Percentiles rank a stretch among this genome's conserved stretches.
These are phyloP conservation scores for Eremobia ochroleuca DNA, from an alignment of 2,888 invertebrate species.

Conservation along the genomic window DNA sequence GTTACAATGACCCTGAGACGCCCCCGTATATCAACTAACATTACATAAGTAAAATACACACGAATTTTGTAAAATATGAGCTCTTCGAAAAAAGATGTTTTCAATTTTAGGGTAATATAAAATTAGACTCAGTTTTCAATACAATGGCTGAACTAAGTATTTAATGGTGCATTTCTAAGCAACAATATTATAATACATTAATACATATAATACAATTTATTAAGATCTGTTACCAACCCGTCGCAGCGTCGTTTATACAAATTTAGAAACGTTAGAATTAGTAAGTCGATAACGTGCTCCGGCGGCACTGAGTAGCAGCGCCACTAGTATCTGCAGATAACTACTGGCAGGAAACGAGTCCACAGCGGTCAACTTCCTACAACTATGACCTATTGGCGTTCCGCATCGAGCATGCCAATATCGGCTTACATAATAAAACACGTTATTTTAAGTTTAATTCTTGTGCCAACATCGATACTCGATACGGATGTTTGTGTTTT, in stretches of 20 bases:
- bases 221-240: neutral
- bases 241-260: neutral
- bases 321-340: constrained; percentile 37
- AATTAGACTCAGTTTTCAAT: neutral
- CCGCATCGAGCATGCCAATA: constrained; percentile 35
- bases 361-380: constrained; percentile 49
- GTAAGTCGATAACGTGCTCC: constrained; percentile 33
- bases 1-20: neutral
- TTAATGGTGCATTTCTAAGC: neutral
- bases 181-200: neutral
- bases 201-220: too few species aligned
- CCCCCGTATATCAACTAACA: neutral
- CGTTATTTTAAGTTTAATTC: constrained; percentile 23
- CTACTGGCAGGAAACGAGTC: constrained; percentile 53
- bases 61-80: neutral
- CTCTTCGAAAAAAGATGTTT: neutral
- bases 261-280: constrained; percentile 8
- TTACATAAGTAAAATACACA: too few species aligned
- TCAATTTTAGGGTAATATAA: neutral
- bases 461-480: constrained; percentile 1
- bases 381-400: constrained; percentile 28
- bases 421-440: constrained; percentile 15
- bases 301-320: constrained; percentile 10
- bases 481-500: constrained; percentile 17
- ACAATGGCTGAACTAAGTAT: neutral